Evolutionary conservation across 2,888 invertebrate genomes (phyloP).

Genomic region (Ectobius pallidus): DNA sequence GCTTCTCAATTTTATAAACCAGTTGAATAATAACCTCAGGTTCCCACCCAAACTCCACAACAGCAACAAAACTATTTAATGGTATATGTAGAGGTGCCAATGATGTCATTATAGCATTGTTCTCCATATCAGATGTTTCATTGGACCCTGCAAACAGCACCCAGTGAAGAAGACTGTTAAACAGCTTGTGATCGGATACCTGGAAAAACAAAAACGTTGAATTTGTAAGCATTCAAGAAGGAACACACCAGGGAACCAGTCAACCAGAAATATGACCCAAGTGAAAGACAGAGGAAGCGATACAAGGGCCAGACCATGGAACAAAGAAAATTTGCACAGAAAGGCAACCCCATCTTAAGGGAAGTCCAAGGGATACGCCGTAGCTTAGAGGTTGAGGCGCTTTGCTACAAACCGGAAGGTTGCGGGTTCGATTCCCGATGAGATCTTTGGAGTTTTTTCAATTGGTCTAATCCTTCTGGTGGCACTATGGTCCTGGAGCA

Average conservation of each 20-base stretch:
- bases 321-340: not conserved
- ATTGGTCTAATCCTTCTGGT: no score
- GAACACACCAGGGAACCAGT: no score
- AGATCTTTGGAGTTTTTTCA: no score
- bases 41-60: not conserved
- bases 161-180: not conserved
- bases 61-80: not conserved
- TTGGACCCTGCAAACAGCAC: not conserved
- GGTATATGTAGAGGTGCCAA: not conserved
- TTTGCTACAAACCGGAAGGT: no score
- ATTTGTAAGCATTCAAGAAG: no score
- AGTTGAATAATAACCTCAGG: not conserved
- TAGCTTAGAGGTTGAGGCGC: no score
- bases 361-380: no score
- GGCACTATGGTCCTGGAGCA: no score
- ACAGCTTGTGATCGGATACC: not conserved
- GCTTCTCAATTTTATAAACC: not conserved
- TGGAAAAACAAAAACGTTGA: not conserved
- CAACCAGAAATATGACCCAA: no score
- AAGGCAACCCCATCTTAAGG: no score
- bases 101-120: not conserved
- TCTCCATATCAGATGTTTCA: not conserved
- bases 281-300: no score
- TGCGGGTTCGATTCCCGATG: no score
- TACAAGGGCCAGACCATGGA: not conserved